These are phyloP conservation scores for Coelopa pilipes DNA, from an alignment of 2,888 invertebrate species.

Conservation along the genomic window DNA sequence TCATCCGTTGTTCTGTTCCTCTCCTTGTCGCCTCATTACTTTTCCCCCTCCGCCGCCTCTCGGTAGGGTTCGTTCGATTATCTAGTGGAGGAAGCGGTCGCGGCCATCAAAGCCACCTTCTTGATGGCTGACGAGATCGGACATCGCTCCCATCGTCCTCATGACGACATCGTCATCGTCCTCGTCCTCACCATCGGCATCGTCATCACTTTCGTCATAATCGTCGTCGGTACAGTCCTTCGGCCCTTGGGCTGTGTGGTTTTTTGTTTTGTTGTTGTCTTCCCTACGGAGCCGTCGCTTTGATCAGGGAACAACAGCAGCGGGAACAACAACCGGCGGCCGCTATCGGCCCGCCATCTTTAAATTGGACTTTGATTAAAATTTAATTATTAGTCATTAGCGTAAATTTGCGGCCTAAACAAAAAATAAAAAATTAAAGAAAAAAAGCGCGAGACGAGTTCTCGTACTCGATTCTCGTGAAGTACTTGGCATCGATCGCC, in stretches of 20 bases:
- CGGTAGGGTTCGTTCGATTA: neutral
- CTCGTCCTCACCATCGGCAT: neutral
- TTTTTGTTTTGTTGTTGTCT: no score
- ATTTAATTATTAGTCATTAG: constrained; percentile 60
- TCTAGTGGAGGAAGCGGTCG: neutral
- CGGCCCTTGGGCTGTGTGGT: no score
- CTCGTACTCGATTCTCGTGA: no score
- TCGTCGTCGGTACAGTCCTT: no score
- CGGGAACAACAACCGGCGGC: neutral
- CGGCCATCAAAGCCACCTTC: neutral
- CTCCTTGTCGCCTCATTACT: no score
- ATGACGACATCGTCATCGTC: neutral
- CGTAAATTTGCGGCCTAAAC: constrained; percentile 21
- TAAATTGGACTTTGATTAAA: constrained; percentile 58
- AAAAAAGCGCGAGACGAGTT: neutral
- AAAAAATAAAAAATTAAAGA: neutral
- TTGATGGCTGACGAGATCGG: neutral
- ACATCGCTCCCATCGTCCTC: neutral
- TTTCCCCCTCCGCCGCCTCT: no score
- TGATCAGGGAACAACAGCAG: neutral
- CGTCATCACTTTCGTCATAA: no score
- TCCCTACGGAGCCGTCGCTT: no score
- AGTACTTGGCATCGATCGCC: no score
- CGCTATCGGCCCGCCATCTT: constrained; percentile 39
- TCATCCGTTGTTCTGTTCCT: no score